Base-by-base conservation (phyloP, 2,113 vertebrate genomes). In the Ceuthmochares aereus region DNA sequence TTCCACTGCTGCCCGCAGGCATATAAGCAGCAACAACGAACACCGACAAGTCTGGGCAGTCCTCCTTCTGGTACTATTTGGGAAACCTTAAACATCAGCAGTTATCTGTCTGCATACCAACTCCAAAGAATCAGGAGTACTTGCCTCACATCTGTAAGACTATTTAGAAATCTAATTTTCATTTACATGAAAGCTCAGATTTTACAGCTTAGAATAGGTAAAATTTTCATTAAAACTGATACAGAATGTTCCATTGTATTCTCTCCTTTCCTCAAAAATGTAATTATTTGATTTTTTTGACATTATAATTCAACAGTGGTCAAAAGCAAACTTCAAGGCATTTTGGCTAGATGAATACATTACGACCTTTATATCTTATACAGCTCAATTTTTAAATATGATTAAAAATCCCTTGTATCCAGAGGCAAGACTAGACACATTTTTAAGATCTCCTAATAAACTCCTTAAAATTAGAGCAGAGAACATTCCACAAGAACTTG, bases 401-500 rank as follows among this genome's bases (percentile, higher is more conserved):
- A 79, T 60, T 18, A 12, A 23, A 6, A 32, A 9, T 0, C 0
- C 21, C 27, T 37, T 87, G 14, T 68, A 54, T 73, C n/a, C 60
- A 81, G n/a, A 56, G 54, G 56, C 49, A 80, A 83, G 58, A 91
- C 26, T 36, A 45, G 91, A 80, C 9, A 76, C 15, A 69, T 83
- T 69, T 84, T 27, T 74, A 80, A 80, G 70, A 67, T 73, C 40
- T 82, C 68, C 43, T 27, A 45, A 90, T 76, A 73, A 93, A 45
- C 45, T 51, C 34, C 60, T 37, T 32, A 91, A 94, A 93, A 96
- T 93, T 45, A 91, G 56, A 94, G 77, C 69, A 95, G 11, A 84
- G 84, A 93, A 95, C 66, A 84, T 96, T 96, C 91, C 93, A 93
- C 74, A 92, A 92, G 49, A 52, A 84, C 84, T 76, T 79, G 49